Conservation (phyloP, 1,140 invertebrate species). For the Holcopasites calliopsidis region DNA sequence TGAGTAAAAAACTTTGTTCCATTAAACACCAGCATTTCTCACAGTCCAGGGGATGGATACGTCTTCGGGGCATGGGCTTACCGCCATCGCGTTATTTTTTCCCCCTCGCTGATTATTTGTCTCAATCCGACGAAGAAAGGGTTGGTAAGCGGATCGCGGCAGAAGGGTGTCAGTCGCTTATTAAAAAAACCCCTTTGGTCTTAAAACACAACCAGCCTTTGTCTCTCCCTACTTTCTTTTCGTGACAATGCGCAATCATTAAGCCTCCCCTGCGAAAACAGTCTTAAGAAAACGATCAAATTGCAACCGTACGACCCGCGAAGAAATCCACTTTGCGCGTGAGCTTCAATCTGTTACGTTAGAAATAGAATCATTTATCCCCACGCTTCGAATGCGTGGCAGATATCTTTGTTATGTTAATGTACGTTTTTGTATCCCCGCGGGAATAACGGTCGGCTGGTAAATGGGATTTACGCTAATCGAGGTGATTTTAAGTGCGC, state of each 20-base stretch:
- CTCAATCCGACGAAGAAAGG: slow-evolving; percentile 58
- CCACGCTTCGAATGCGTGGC: neutral
- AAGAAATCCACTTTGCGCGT: neutral
- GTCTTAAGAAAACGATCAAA: slow-evolving; percentile 33
- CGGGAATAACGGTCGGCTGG: neutral
- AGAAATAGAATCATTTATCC: neutral
- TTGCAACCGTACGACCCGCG: neutral
- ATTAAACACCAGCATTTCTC: slow-evolving; percentile 63
- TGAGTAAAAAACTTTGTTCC: slow-evolving; percentile 31
- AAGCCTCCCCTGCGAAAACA: slow-evolving; percentile 37
- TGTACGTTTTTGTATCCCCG: neutral
- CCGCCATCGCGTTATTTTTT: slow-evolving; percentile 58
- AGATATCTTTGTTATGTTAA: neutral
- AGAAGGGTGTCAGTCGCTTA: slow-evolving; percentile 65
- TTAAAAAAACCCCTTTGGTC: slow-evolving; percentile 60
- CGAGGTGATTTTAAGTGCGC: slow-evolving; percentile 32
- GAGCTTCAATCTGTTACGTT: too few relatives aligned
- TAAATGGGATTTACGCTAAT: slow-evolving; percentile 30
- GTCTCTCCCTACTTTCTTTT: slow-evolving; percentile 48
- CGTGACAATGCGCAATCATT: slow-evolving; percentile 63
- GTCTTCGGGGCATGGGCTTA: slow-evolving; percentile 47
- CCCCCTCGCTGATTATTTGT: slow-evolving; percentile 61
- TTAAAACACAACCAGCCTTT: slow-evolving; percentile 52
- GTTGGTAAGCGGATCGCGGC: slow-evolving; percentile 61
- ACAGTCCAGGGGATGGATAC: slow-evolving; percentile 57